These are phyloP conservation scores for Piaya cayana DNA, from an alignment of 2,113 vertebrate genomes.

Conservation along the genomic window DNA sequence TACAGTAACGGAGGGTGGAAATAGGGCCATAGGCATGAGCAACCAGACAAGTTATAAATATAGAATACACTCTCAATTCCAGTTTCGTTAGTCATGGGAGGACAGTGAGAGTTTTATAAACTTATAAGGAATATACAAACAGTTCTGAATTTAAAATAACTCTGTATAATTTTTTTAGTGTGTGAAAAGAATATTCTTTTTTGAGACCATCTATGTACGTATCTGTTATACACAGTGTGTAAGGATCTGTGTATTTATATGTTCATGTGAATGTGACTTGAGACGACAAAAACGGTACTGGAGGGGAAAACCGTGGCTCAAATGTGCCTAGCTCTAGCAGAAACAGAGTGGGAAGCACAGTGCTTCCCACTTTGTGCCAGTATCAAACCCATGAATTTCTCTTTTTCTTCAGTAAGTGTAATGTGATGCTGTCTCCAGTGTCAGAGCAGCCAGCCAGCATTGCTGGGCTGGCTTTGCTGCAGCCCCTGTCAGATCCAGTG, in stretches of 20 bases:
- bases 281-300: conserved; percentile 47
- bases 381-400: not conserved
- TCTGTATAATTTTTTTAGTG: conserved; percentile 76
- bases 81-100: conserved; percentile 84
- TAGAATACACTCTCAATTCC: conserved; percentile 86
- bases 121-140: conserved; percentile 91
- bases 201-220: conserved; percentile 65
- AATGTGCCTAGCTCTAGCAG: conserved; percentile 2
- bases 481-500: not conserved
- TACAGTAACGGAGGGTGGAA: conserved; percentile 83
- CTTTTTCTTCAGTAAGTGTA: not conserved
- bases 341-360: conserved; percentile 21
- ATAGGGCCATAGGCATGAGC: conserved; percentile 79
- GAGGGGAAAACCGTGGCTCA: conserved; percentile 2
- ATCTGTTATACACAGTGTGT: conserved; percentile 55
- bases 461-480: not conserved
- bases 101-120: conserved; percentile 83
- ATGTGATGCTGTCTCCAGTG: not conserved
- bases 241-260: conserved; percentile 46
- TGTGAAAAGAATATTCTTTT: conserved; percentile 74
- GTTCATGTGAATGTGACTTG: conserved; percentile 31
- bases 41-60: conserved; percentile 88
- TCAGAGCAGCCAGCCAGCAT: not conserved
- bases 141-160: conserved; percentile 80
- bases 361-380: not conserved